Conservation (phyloP, 1,140 invertebrate species). For the Drosophila ananassae region DNA sequence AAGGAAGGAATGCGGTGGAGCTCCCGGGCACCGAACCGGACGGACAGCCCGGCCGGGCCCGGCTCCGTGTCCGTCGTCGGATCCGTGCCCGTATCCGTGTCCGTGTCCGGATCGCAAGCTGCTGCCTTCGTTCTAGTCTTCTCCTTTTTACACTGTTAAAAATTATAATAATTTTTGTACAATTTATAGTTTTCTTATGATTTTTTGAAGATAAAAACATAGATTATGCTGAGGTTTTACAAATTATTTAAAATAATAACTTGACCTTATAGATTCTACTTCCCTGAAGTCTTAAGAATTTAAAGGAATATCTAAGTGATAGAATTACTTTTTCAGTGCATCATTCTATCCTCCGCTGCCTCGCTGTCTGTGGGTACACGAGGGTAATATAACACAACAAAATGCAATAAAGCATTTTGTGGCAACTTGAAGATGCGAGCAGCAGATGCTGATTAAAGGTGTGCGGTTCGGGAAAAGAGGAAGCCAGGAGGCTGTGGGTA, state of each 20-base stretch:
- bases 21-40: constrained; percentile 49
- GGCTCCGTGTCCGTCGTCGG: constrained; percentile 22
- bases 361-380: constrained; percentile 53
- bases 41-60: constrained; percentile 58
- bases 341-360: neutral
- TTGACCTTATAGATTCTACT: too few relatives aligned
- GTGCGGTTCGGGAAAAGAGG: constrained; percentile 61
- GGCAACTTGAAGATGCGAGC: constrained; percentile 81
- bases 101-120: constrained; percentile 55
- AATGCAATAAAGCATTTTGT: constrained; percentile 83
- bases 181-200: too few relatives aligned
- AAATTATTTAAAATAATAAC: too few relatives aligned
- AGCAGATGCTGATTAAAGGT: constrained; percentile 83
- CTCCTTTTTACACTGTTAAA: constrained; percentile 10
- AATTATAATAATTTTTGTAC: too few relatives aligned
- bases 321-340: neutral
- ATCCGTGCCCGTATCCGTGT: constrained; percentile 25
- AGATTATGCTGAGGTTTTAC: too few relatives aligned
- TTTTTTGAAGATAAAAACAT: too few relatives aligned
- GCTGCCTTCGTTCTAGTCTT: constrained; percentile 45
- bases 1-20: constrained; percentile 42
- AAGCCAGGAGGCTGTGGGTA: constrained; percentile 7
- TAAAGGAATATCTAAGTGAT: neutral
- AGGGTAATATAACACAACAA: constrained; percentile 82
- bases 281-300: too few relatives aligned